Evolutionary conservation across 2,797 vertebrate genomes (phyloP).

Genomic region (Chelmon rostratus): DNA sequence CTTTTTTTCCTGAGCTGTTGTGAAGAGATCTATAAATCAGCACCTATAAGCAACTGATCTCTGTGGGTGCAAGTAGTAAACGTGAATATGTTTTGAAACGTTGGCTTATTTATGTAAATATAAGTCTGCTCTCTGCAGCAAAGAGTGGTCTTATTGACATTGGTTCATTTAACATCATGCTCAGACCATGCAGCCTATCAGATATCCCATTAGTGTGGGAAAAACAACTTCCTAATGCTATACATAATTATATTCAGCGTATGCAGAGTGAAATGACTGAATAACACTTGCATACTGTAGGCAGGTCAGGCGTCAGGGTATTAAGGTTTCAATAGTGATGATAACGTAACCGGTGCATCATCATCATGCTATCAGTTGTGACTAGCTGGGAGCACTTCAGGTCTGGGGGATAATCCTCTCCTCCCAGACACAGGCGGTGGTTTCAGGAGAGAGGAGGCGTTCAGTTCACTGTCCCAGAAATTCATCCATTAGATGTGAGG

Average conservation of each 20-base stretch:
- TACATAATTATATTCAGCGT: constrained; percentile 27
- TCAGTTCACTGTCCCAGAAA: constrained; percentile 62
- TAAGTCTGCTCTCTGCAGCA: constrained; percentile 41
- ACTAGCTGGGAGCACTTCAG: constrained; percentile 46
- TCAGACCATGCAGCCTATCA: constrained; percentile 44
- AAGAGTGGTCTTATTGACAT: constrained; percentile 62
- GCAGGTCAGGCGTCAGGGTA: constrained; percentile 22
- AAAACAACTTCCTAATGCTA: constrained; percentile 52
- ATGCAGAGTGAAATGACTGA: constrained; percentile 29
- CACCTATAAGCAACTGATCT: constrained; percentile 32
- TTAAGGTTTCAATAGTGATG: constrained; percentile 11
- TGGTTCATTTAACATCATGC: constrained; percentile 67
- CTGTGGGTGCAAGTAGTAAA: constrained; percentile 27
- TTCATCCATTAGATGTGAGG: constrained; percentile 59
- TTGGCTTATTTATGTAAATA: constrained; percentile 65
- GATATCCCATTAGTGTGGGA: constrained; percentile 60
- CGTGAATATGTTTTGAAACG: constrained; percentile 49
- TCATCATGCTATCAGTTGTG: constrained; percentile 16
- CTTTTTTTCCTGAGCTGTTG: constrained; percentile 18
- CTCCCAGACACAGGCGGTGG: constrained; percentile 46
- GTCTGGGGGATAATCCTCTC: constrained; percentile 56
- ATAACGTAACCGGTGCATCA: constrained; percentile 37
- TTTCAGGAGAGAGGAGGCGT: constrained; percentile 45
- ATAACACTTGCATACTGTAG: constrained; percentile 21
- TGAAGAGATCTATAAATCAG: constrained; percentile 40